Conservation (phyloP, 2,888 invertebrate species). For the Elegia similella region DNA sequence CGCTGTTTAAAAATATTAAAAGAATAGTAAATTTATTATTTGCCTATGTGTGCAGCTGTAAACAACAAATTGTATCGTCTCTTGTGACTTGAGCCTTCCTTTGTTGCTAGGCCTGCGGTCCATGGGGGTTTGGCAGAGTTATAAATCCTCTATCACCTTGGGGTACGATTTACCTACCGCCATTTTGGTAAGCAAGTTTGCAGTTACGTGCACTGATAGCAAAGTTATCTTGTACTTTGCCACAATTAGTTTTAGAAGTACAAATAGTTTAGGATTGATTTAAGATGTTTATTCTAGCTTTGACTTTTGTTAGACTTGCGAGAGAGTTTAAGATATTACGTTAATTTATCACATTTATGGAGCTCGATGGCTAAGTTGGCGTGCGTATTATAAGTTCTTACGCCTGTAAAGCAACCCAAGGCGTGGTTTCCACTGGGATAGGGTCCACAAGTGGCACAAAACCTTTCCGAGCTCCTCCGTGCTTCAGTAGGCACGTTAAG, state of each 20-base stretch:
- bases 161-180: conserved; percentile 33
- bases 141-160: conserved; percentile 38
- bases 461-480: too few species aligned
- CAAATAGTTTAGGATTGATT: conserved; percentile 8
- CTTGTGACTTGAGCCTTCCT: conserved; percentile 9
- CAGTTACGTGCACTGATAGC: conserved; percentile 24
- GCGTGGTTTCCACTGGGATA: too few species aligned
- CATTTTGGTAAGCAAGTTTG: conserved; percentile 26
- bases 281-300: conserved; percentile 2
- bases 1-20: too few species aligned
- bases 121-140: conserved; percentile 33
- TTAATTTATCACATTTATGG: too few species aligned
- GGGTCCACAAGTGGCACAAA: too few species aligned
- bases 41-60: too few species aligned
- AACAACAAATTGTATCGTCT: neutral
- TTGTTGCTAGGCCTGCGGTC: conserved; percentile 29
- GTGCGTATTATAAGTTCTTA: too few species aligned
- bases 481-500: too few species aligned
- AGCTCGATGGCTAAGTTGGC: too few species aligned
- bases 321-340: neutral
- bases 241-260: neutral
- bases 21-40: too few species aligned
- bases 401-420: too few species aligned
- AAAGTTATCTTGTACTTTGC: conserved; percentile 28
- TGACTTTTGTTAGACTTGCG: neutral